These are phyloP conservation scores for Anastrepha ludens DNA, from an alignment of 1,140 invertebrate species.

Conservation along the genomic window DNA sequence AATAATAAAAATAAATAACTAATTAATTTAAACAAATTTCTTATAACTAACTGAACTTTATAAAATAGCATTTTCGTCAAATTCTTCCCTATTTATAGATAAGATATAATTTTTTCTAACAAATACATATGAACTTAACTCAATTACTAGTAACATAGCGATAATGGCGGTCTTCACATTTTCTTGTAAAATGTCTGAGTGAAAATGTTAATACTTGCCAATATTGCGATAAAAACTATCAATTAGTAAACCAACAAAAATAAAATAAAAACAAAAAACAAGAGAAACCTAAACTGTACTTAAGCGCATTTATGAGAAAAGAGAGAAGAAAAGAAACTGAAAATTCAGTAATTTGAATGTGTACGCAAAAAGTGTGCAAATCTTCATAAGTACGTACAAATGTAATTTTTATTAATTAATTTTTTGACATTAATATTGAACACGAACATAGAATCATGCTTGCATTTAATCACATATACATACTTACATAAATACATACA, in stretches of 20 bases:
- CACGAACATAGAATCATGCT: too few relatives aligned
- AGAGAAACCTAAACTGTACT: background rate
- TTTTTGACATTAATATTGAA: too few relatives aligned
- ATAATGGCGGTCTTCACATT: background rate
- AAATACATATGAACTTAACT: conserved; percentile 38
- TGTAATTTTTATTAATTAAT: too few relatives aligned
- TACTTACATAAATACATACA: background rate
- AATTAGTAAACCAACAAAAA: background rate
- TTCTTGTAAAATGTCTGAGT: background rate
- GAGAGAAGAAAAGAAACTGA: too few relatives aligned
- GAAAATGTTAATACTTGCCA: background rate
- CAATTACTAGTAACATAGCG: conserved; percentile 14
- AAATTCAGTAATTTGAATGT: too few relatives aligned
- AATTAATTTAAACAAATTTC: background rate
- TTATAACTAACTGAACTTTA: background rate
- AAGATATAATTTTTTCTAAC: conserved; percentile 44
- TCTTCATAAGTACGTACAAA: too few relatives aligned
- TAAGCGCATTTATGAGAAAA: background rate
- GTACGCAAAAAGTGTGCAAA: too few relatives aligned
- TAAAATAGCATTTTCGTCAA: conserved; percentile 6
- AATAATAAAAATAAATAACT: background rate
- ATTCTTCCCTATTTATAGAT: conserved; percentile 44
- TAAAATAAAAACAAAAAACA: background rate
- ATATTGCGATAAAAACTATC: background rate
- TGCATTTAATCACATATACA: background rate